Base-by-base conservation (phyloP, 2,888 invertebrate genomes). In the Ichneumoninae sp. region DNA sequence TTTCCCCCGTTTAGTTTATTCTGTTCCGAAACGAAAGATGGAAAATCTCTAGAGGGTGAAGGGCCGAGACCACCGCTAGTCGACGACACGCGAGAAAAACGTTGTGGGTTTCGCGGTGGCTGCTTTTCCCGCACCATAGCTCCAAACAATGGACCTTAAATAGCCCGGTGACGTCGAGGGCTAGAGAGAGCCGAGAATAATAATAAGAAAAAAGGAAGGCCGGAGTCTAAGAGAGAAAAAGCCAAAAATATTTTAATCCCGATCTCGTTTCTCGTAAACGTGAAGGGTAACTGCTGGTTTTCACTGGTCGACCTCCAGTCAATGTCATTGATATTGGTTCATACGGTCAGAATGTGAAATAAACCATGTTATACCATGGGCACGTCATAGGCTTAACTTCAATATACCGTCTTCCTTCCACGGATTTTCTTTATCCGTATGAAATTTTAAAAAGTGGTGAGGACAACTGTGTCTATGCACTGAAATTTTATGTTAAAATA, bases 131-230 rank as follows among this genome's bases (percentile, higher is more conserved):
- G 80, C 50, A 77, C 68, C 76, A 81, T 83, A 85, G 81, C 86
- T 88, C 78, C 82, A 89, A 89, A 89, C 89, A 88, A 89, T 90
- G 88, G 83, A 86, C 83, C 85, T 87, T 89, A 88, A 90, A 83
- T 87, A 88, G 88, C 83, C 75, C 70, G 86, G 80, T 71, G 86
- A 82, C 79, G 86, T 83, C 79, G 70, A 68, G 65, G 50, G 40
- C 52, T 54, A 36, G 8, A 66, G 60, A 73, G 66, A 36, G 57
- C 26, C 50, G 60, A 2, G 57, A 68, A n/a, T 13, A 40, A 73
- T 36, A 63, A 80, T 73, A 78, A 71, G 40, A 54, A 66, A 75
- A 65, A 69, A 30, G 52, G 19, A 26, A 70, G 44, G 69, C 50
- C 57, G 8, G 10, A 30, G 36, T 22, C 50, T 50, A 71, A 70